Evolutionary conservation across 1,140 invertebrate genomes (phyloP).

Genomic region (Caerostris extrusa): DNA sequence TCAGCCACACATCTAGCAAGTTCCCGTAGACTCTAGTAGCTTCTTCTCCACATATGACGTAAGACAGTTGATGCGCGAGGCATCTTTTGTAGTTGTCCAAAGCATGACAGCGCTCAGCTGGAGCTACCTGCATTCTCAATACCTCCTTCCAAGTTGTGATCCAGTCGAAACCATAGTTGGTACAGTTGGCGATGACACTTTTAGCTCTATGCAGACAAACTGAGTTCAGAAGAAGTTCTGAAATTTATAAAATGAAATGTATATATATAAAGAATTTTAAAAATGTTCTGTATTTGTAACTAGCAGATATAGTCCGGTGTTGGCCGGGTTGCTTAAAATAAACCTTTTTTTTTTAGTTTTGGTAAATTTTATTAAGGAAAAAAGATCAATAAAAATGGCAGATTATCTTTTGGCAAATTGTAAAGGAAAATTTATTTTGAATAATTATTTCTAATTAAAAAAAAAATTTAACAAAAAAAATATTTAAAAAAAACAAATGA

Average conservation of each 20-base stretch:
- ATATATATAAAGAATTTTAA: too few species aligned
- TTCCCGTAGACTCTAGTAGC: conserved; percentile 18
- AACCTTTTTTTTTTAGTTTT: too few species aligned
- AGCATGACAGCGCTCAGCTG: not conserved
- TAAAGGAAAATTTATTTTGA: too few species aligned
- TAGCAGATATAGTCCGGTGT: too few species aligned
- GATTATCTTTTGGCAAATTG: too few species aligned
- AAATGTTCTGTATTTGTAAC: too few species aligned
- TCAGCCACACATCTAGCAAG: conserved; percentile 37
- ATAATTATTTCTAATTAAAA: too few species aligned
- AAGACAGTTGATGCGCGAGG: not conserved
- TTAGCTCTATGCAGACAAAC: not conserved
- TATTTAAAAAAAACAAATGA: not conserved
- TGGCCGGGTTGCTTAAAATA: too few species aligned
- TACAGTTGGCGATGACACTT: not conserved
- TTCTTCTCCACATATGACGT: not conserved
- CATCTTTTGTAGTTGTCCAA: conserved; percentile 30
- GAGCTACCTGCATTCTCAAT: conserved; percentile 23
- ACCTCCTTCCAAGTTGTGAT: conserved; percentile 10
- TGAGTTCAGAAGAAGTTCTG: not conserved
- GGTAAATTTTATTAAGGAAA: too few species aligned
- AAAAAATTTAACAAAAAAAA: too few species aligned
- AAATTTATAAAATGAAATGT: not conserved
- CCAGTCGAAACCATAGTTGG: not conserved
- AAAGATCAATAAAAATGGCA: too few species aligned